Evolutionary conservation across 2,113 vertebrate genomes (phyloP).

Genomic region (Jaculus jaculus): DNA sequence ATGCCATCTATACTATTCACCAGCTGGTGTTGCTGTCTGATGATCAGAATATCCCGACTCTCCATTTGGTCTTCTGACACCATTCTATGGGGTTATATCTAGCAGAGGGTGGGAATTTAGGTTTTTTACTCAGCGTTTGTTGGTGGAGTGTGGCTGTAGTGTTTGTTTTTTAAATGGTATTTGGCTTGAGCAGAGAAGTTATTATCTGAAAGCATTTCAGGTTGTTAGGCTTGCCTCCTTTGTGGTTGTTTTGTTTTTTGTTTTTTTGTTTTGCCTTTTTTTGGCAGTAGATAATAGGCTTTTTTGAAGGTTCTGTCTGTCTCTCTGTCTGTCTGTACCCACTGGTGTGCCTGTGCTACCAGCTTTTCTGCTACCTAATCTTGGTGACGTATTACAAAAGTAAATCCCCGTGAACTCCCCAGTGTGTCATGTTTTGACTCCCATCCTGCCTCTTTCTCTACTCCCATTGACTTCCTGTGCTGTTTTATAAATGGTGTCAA

Average conservation of each 20-base stretch:
- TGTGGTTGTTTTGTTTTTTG: not conserved
- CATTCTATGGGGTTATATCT: not conserved
- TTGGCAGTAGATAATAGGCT: not conserved
- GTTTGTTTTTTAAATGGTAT: not conserved
- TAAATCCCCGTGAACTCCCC: not conserved
- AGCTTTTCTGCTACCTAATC: too few relatives aligned
- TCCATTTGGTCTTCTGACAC: not conserved
- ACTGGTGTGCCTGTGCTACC: not conserved
- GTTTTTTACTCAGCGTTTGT: not conserved
- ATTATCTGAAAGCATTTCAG: not conserved
- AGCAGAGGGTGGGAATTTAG: not conserved
- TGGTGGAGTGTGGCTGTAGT: not conserved
- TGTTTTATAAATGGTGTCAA: not conserved
- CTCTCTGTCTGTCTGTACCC: not conserved
- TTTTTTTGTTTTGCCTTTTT: not conserved
- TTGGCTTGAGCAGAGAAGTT: not conserved
- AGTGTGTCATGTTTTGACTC: not conserved
- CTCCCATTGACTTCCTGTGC: not conserved
- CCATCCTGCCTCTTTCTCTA: not conserved
- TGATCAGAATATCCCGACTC: not conserved
- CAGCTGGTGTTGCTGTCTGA: not conserved
- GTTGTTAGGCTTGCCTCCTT: not conserved
- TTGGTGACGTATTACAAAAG: not conserved
- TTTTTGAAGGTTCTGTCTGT: not conserved
- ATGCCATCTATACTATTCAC: too few relatives aligned